Base-by-base conservation (phyloP, 2,888 invertebrate species). In the Drosophila antonietae region DNA sequence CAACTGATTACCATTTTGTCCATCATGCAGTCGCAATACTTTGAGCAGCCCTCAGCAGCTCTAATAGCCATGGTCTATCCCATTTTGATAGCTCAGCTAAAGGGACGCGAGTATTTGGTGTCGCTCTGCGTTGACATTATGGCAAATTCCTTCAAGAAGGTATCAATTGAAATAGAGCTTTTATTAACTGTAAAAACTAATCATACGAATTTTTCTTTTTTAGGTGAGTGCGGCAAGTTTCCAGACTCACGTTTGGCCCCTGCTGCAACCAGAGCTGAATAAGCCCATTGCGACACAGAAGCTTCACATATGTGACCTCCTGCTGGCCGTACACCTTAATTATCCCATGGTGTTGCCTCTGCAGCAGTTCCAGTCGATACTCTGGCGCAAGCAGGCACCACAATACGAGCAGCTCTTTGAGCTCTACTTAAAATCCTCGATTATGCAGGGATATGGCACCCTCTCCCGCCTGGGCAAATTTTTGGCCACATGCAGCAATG, bases 21-120 rank as follows among this genome's bases (percentile, higher is more conserved):
- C 31, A 66, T 88, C 0, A 7, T 86, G 6, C 43, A 72, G 3
- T 69, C 67, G 5, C 8, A 59, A 12, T 49, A 70, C 20, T 77
- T 83, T 28, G 20, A 44, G 1, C 1, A 51, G 2, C 52, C 75
- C 0, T 15, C 59, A 4, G 23, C 62, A 0, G 56, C 57, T 6
- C 51, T 89, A 0, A 31, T 83, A 0, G 7, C 14, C 0, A 41
- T 47, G 1, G 46, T 83, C 1, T 88, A 65, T 60, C 46, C 75
- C 7, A 52, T 89, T 3, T 23, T 84, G 2, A 33, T 74, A 3
- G 7, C 47, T 1, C 56, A 83, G 18, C 46, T 88, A 0, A 80
- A 71, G 2, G 84, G 81, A 18, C 73, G 83, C 10, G 89, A 80
- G 9, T 83, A 83, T 47, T 51, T 88, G 28, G 35, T 75, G 3